phyloP scores from a whole-genome alignment of 1,140 invertebrate genomes.

The Drosophila aff. region DNA sequence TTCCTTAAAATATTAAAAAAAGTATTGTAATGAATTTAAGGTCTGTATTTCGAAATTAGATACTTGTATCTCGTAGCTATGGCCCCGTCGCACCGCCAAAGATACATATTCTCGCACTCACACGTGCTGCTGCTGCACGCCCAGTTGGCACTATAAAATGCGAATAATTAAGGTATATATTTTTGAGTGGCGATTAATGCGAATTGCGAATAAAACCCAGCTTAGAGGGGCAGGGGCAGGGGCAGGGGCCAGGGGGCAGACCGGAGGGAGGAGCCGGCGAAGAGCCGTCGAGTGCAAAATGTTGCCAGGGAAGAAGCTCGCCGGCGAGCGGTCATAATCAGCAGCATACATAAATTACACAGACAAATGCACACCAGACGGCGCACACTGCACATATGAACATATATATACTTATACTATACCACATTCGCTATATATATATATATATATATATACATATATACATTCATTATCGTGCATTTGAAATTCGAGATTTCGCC shows the following conservation, averaged over 20 bases:
- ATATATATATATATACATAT: constrained; percentile 8
- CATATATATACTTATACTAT: not conserved
- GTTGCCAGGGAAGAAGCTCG: constrained; percentile 8
- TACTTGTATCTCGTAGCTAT: not conserved
- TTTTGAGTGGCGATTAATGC: constrained; percentile 32
- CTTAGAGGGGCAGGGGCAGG: constrained; percentile 18
- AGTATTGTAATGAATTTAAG: not conserved
- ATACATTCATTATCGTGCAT: constrained; percentile 57
- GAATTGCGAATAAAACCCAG: constrained; percentile 20
- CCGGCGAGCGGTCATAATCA: constrained; percentile 53
- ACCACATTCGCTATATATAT: not conserved
- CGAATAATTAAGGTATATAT: constrained; percentile 40
- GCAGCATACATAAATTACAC: constrained; percentile 67
- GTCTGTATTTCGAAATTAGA: not conserved
- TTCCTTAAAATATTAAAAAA: no score
- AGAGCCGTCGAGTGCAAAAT: constrained; percentile 26
- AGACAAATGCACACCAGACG: constrained; percentile 58
- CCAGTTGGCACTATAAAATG: constrained; percentile 41
- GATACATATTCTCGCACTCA: constrained; percentile 5
- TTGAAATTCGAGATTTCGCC: constrained; percentile 52
- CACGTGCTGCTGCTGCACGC: constrained; percentile 34
- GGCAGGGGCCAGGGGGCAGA: not conserved
- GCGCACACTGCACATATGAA: not conserved
- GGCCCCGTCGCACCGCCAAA: not conserved
- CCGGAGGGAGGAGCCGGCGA: not conserved